phyloP scores from a whole-genome alignment of 2,113 vertebrate species.

The Antechinus stuartii region DNA sequence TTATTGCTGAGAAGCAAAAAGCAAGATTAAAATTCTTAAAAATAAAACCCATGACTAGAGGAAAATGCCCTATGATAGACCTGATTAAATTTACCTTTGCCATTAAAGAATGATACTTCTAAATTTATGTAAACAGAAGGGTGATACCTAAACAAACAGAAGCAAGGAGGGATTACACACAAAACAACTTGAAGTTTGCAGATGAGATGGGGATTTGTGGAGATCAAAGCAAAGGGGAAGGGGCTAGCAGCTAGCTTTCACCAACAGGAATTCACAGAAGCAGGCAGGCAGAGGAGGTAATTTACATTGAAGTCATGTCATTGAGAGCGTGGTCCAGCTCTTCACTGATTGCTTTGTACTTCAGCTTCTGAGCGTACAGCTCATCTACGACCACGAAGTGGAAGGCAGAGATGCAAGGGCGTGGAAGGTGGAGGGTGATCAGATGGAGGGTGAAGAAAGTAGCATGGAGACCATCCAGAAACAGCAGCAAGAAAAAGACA shows the following conservation, averaged over 20 bases:
- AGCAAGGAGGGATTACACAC: neutral
- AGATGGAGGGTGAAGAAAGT: slow-evolving; percentile 74
- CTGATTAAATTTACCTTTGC: slow-evolving; percentile 38
- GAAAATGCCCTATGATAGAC: neutral
- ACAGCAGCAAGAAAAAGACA: slow-evolving; percentile 77
- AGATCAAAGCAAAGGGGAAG: slow-evolving; percentile 37
- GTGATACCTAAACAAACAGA: slow-evolving; percentile 32
- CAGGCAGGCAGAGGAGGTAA: slow-evolving; percentile 80
- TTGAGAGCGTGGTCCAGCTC: slow-evolving; percentile 99
- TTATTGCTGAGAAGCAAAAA: neutral
- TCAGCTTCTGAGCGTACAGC: slow-evolving; percentile 99
- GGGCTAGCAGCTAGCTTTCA: slow-evolving; percentile 62
- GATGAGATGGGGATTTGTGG: slow-evolving; percentile 12
- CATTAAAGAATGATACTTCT: slow-evolving; percentile 16
- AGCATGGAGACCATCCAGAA: slow-evolving; percentile 77
- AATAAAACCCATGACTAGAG: slow-evolving; percentile 41
- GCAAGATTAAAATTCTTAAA: neutral
- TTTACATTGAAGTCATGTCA: slow-evolving; percentile 99
- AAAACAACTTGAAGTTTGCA: slow-evolving; percentile 10
- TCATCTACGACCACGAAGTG: slow-evolving; percentile 90
- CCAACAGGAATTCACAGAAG: slow-evolving; percentile 73
- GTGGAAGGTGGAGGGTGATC: slow-evolving; percentile 74
- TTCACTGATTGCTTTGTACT: slow-evolving; percentile 99
- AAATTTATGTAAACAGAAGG: slow-evolving; percentile 54
- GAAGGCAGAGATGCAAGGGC: slow-evolving; percentile 80